phyloP scores from a whole-genome alignment of 2,113 vertebrate genomes.

The Pseudopodoces humilis region DNA sequence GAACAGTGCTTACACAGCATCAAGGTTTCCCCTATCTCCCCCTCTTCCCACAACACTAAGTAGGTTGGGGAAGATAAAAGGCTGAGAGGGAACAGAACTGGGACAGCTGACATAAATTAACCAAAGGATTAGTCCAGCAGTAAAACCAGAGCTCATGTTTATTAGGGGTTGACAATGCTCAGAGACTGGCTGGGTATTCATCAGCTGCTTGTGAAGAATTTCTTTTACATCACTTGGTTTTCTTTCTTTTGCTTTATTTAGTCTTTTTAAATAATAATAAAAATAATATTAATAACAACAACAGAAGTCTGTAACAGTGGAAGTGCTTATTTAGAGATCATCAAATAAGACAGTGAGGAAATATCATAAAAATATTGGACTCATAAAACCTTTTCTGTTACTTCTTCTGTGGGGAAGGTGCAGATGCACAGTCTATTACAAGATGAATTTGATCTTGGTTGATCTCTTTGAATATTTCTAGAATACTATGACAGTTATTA shows the following conservation, averaged over 20 bases:
- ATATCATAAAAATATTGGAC: not conserved
- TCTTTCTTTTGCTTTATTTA: not conserved
- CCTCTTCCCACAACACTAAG: not conserved
- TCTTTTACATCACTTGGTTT: not conserved
- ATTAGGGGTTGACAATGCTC: not conserved
- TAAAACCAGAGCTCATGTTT: not conserved
- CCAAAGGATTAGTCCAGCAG: not conserved
- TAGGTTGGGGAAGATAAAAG: not conserved
- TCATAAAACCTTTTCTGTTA: not conserved
- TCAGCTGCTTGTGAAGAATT: not conserved
- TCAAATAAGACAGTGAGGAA: not conserved
- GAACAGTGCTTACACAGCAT: not conserved
- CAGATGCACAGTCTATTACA: not conserved
- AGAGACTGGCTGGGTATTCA: not conserved
- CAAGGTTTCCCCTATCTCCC: not conserved
- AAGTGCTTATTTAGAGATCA: not conserved
- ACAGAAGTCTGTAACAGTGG: not conserved
- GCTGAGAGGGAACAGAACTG: not conserved
- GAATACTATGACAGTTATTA: not conserved
- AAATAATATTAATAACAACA: not conserved
- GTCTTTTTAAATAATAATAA: not conserved
- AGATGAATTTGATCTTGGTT: not conserved
- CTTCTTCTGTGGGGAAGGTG: not conserved
- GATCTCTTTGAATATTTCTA: not conserved
- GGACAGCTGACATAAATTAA: not conserved